Evolutionary conservation across 2,797 vertebrate genomes (phyloP).

Genomic region (Microctenopoma steveboyesi): DNA sequence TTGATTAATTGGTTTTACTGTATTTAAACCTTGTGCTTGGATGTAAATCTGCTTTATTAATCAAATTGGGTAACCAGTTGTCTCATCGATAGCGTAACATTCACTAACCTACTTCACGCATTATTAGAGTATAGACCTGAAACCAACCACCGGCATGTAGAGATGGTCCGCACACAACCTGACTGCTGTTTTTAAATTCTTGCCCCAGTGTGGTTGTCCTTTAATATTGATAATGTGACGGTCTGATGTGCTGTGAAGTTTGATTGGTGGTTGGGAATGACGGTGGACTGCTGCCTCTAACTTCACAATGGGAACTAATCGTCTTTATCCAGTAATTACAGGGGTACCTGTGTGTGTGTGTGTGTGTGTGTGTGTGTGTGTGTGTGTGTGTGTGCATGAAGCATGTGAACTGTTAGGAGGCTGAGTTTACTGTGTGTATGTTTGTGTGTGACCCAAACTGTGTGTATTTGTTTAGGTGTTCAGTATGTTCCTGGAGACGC

Average conservation of each 20-base stretch:
- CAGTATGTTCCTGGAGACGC: slow-evolving; percentile 98
- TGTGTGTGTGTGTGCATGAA: slow-evolving; percentile 23
- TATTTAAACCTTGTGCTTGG: slow-evolving; percentile 64
- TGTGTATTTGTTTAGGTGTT: slow-evolving; percentile 87
- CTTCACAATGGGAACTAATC: slow-evolving; percentile 44
- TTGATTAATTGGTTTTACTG: slow-evolving; percentile 74
- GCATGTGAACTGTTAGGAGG: neutral
- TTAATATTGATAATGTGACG: slow-evolving; percentile 19
- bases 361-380: slow-evolving; percentile 29
- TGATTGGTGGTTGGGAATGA: slow-evolving; percentile 42
- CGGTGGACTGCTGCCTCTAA: slow-evolving; percentile 55
- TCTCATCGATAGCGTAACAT: slow-evolving; percentile 43
- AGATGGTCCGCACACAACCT: slow-evolving; percentile 13
- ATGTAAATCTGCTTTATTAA: slow-evolving; percentile 80
- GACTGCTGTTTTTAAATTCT: slow-evolving; percentile 22
- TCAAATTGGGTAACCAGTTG: slow-evolving; percentile 38
- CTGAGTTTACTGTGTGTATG: slow-evolving; percentile 13
- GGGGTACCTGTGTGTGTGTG: slow-evolving; percentile 12
- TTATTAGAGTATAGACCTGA: slow-evolving; percentile 19
- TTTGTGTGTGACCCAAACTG: slow-evolving; percentile 50
- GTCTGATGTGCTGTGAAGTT: slow-evolving; percentile 28
- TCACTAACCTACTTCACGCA: slow-evolving; percentile 66
- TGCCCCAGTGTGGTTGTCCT: slow-evolving; percentile 22
- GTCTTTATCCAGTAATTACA: slow-evolving; percentile 7
- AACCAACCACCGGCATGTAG: slow-evolving; percentile 43